A percentile compares a stretch with the other conserved stretches of the same genome.
These are phyloP conservation scores for Gortyna flavago DNA, from an alignment of 2,888 invertebrate genomes.

Conservation along the genomic window DNA sequence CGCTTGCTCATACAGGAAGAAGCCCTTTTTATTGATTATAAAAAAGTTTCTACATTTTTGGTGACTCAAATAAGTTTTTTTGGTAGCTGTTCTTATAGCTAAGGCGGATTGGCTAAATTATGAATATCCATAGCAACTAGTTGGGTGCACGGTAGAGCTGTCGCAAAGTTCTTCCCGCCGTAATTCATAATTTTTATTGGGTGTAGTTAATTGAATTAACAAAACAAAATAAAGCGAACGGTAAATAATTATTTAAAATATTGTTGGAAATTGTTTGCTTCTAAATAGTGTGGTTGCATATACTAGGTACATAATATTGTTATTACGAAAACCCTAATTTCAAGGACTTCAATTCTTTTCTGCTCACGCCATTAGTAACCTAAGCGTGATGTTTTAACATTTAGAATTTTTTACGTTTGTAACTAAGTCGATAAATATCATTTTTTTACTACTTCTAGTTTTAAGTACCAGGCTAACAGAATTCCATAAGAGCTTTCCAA, in stretches of 20 bases:
- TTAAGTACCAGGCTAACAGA: slow-evolving; percentile 53
- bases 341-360: not conserved
- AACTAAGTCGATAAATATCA: not conserved
- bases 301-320: not conserved
- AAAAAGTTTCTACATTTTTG: not conserved
- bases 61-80: not conserved
- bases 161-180: not conserved
- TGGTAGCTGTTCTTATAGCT: not conserved
- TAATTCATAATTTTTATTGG: not conserved
- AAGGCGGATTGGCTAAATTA: not conserved
- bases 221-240: not conserved
- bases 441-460: not conserved
- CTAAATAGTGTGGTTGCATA: not conserved
- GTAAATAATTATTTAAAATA: not conserved
- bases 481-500: slow-evolving; percentile 39
- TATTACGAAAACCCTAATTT: not conserved
- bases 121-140: not conserved
- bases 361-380: not conserved
- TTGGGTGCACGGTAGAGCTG: not conserved
- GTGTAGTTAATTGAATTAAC: not conserved
- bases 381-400: not conserved
- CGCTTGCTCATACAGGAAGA: not conserved
- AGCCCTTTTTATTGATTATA: not conserved
- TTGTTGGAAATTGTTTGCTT: too few relatives aligned
- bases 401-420: not conserved